Percentiles rank a stretch among this genome's conserved stretches.
Conservation (phyloP, 2,113 vertebrate genomes). For the Hyla sarda region DNA sequence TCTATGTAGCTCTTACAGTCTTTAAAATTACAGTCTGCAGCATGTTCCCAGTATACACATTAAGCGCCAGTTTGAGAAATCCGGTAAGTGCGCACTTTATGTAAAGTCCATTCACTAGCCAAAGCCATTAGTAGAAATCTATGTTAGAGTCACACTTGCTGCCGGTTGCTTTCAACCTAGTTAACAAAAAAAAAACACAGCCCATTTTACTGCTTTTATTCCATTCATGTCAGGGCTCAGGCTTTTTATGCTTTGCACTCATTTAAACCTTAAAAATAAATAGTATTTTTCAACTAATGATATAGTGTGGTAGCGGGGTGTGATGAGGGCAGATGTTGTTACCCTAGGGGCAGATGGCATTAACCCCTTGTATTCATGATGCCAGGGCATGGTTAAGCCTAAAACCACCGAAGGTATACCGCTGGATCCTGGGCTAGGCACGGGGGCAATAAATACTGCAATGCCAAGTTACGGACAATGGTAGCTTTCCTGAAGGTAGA, state of each 20-base stretch:
- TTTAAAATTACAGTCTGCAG: not conserved
- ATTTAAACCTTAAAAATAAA: too few relatives aligned
- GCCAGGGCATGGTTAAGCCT: too few relatives aligned
- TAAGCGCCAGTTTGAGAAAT: conserved; percentile 38
- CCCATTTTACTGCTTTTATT: not conserved
- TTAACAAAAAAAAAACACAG: not conserved
- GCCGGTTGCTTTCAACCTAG: not conserved
- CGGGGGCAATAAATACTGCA: too few relatives aligned
- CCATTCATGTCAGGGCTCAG: not conserved
- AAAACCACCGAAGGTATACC: too few relatives aligned
- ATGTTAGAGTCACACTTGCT: conserved; percentile 4
- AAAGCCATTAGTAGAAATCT: conserved; percentile 47
- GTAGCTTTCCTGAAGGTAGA: too few relatives aligned
- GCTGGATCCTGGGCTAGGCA: too few relatives aligned
- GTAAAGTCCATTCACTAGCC: conserved; percentile 22
- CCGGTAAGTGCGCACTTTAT: conserved; percentile 21
- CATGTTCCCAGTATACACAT: not conserved
- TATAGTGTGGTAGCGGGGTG: too few relatives aligned
- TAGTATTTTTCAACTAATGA: not conserved
- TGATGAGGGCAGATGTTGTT: too few relatives aligned
- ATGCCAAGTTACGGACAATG: too few relatives aligned
- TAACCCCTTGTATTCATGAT: too few relatives aligned
- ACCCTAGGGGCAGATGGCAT: too few relatives aligned
- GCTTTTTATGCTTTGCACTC: not conserved
- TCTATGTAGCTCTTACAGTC: not conserved